Percentiles rank a stretch among this genome's conserved stretches.
Conservation (phyloP, 2,797 vertebrate genomes). For the Oceanodroma leucorhoa region DNA sequence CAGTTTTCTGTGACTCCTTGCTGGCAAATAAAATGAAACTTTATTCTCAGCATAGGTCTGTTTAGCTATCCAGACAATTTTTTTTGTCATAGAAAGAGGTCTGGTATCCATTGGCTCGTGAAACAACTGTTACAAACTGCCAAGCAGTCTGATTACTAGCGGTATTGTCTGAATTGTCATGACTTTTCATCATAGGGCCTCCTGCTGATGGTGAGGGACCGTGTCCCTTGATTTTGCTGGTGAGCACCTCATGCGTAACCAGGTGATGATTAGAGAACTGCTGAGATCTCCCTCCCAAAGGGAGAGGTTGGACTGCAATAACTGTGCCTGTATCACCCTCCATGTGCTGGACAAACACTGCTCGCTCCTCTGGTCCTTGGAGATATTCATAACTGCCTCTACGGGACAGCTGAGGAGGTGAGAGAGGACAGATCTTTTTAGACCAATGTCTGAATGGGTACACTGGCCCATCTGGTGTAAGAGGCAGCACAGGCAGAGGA, state of each 20-base stretch:
- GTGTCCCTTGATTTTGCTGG: not conserved
- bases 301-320: not conserved
- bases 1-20: not conserved
- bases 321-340: not conserved
- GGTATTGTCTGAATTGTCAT: not conserved
- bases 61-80: not conserved
- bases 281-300: not conserved
- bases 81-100: not conserved
- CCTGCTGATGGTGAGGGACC: not conserved
- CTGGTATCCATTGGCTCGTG: not conserved
- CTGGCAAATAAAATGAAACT: not conserved
- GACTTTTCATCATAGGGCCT: not conserved
- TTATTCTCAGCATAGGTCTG: not conserved
- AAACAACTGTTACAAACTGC: not conserved
- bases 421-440: not conserved
- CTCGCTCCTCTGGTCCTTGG: not conserved
- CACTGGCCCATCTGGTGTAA: not conserved
- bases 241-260: not conserved
- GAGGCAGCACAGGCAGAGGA: not conserved
- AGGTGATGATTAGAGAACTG: accelerated
- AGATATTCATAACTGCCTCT: not conserved
- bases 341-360: not conserved
- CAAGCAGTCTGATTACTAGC: not conserved
- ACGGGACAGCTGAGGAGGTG: not conserved
- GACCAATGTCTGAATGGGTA: not conserved